Evolutionary conservation across 1,140 invertebrate genomes (phyloP).

Genomic region (Drosophila lacteicornis): DNA sequence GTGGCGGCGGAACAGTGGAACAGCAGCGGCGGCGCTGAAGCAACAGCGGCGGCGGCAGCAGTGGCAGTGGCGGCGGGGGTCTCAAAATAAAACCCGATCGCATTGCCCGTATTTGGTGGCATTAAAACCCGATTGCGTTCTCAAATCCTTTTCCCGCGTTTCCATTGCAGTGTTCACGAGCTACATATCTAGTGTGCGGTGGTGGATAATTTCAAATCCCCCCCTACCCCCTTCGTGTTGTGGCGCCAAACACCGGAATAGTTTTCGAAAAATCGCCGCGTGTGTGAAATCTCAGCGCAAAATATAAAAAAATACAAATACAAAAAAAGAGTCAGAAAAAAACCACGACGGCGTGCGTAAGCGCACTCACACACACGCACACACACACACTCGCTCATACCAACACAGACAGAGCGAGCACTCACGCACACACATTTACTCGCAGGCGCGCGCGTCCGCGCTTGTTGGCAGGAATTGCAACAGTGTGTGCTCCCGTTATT

Average conservation of each 20-base stretch:
- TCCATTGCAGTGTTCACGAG: conserved; percentile 14
- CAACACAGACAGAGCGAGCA: conserved; percentile 23
- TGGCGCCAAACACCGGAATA: conserved; percentile 19
- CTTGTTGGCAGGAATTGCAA: conserved; percentile 53
- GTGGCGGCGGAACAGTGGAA: background rate
- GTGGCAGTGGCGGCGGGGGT: conserved; percentile 8
- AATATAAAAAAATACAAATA: background rate
- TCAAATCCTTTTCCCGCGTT: conserved; percentile 38
- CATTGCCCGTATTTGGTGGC: conserved; percentile 41
- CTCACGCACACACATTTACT: conserved; percentile 13
- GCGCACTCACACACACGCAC: conserved; percentile 30
- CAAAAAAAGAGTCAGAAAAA: background rate
- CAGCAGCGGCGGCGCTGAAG: conserved; percentile 7
- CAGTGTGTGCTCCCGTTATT: conserved; percentile 58
- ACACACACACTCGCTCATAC: background rate
- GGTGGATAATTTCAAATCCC: background rate
- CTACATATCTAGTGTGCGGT: background rate
- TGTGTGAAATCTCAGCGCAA: conserved; percentile 20
- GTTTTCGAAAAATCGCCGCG: conserved; percentile 8
- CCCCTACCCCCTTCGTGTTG: background rate
- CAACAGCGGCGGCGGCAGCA: conserved; percentile 4
- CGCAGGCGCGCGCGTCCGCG: conserved; percentile 14
- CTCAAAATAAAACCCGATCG: conserved; percentile 15
- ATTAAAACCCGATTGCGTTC: conserved; percentile 14
- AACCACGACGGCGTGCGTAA: conserved; percentile 33